Evolutionary conservation across 1,140 invertebrate genomes (phyloP), one percentile per base, ranked within the genome.

Genomic region (Euwallacea similis): DNA sequence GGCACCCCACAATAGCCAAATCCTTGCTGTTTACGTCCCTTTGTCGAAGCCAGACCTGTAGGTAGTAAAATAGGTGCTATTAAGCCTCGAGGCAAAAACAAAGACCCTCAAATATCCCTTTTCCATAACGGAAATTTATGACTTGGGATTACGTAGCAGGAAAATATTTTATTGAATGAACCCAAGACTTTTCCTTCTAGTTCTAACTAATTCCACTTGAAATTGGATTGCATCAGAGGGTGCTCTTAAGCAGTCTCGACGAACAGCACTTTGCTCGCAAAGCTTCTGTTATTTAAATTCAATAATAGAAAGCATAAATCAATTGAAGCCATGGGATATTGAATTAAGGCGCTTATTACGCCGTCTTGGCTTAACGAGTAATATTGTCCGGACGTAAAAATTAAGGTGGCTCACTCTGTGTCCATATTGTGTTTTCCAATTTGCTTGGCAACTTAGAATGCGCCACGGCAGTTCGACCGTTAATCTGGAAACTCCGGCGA

Each of bases 231-330:
- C 21, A 33, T 33, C 21, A 33, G 21, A 33, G 21, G 21, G 21
- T 33, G 21, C 21, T 33, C 21, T 33, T 33, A 33, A 33, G 59
- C 42, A 61, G 42, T 61, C 59, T n/a, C 9, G 42, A 43, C 11
- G n/a, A n/a, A 61, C 42, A 42, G 59, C 59, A 42, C 59, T 21
- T 44, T 9, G 33, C 11, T 16, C 42, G 47, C 10, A 43, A 44
- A 13, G 33, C 59, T 61, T 10, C 42, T 61, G 33, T 61, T 43
- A 61, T 43, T 61, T 61, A 61, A 13, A 61, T 42, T 61, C 42
- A 61, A 61, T 61, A 61, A 61, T 61, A 61, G 59, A 41, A 43
- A 41, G 59, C 59, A 61, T 43, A 42, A 43, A 61, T 61, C 59
- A 61, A 43, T 43, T 41, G 2, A 11, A 1, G 59, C n/a, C 33